phyloP scores from a whole-genome alignment of 2,113 vertebrate species.

The Danio rerio region DNA sequence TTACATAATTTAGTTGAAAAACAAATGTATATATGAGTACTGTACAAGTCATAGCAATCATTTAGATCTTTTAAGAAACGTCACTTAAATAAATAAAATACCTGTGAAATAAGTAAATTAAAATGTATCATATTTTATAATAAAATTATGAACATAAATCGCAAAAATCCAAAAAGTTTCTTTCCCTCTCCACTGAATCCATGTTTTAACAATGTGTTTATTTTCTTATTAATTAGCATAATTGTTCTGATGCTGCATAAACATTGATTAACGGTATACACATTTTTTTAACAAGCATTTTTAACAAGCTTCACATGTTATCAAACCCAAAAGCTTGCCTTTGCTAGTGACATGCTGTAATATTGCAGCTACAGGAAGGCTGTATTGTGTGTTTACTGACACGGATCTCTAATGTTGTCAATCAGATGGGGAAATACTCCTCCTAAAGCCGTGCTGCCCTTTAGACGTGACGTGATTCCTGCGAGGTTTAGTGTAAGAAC shows the following conservation, averaged over 20 bases:
- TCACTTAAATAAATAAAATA: too few relatives aligned
- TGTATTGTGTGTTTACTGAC: constrained; percentile 40
- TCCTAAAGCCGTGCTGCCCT: constrained; percentile 24
- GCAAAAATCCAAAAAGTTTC: not conserved
- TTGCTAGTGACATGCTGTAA: too few relatives aligned
- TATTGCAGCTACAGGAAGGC: not conserved
- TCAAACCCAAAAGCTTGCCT: too few relatives aligned
- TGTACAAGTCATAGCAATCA: too few relatives aligned
- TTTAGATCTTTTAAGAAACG: too few relatives aligned
- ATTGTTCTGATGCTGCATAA: not conserved
- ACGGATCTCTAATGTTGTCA: constrained; percentile 9
- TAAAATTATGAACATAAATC: not conserved
- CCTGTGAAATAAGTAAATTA: not conserved
- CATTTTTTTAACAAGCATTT: too few relatives aligned
- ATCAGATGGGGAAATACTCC: constrained; percentile 35
- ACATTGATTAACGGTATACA: not conserved
- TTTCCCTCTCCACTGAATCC: not conserved
- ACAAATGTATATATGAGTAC: too few relatives aligned
- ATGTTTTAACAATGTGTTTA: not conserved
- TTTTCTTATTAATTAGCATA: not conserved
- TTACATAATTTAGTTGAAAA: too few relatives aligned
- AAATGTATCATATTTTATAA: not conserved
- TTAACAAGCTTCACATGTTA: too few relatives aligned
- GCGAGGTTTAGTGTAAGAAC: constrained; percentile 50
- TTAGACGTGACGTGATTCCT: constrained; percentile 45